Conservation (phyloP, 2,888 invertebrate genomes). For the Metacarcinus magister region DNA sequence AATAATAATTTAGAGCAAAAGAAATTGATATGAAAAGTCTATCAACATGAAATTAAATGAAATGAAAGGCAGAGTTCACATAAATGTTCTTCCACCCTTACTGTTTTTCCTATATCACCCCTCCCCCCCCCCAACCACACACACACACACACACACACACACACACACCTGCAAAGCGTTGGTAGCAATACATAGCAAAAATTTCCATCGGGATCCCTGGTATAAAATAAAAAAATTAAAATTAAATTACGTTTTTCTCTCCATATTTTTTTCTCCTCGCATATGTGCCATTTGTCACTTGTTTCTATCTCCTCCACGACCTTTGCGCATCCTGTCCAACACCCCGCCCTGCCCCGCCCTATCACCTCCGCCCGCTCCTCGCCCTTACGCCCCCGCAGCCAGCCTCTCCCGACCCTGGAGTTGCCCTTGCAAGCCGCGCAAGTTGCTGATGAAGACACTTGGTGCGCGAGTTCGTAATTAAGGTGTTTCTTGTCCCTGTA, state of each 20-base stretch:
- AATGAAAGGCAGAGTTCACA: background rate
- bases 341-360: background rate
- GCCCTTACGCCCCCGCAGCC: background rate
- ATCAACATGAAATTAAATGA: too few species aligned
- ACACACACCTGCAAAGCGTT: background rate
- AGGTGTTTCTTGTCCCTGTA: conserved; percentile 37
- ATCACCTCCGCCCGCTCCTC: background rate
- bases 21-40: too few species aligned
- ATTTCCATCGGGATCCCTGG: background rate
- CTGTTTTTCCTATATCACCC: background rate
- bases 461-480: conserved; percentile 45
- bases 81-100: background rate
- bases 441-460: conserved; percentile 44
- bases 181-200: background rate
- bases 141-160: too few species aligned
- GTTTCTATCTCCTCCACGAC: background rate
- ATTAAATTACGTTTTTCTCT: background rate
- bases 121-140: too few species aligned
- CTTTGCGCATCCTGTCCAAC: background rate
- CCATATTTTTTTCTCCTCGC: background rate
- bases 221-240: background rate
- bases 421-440: background rate
- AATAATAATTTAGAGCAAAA: too few species aligned
- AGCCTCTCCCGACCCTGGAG: background rate
- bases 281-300: background rate